phyloP scores from a whole-genome alignment of 2,888 invertebrate species.

The Masnerella sp. region DNA sequence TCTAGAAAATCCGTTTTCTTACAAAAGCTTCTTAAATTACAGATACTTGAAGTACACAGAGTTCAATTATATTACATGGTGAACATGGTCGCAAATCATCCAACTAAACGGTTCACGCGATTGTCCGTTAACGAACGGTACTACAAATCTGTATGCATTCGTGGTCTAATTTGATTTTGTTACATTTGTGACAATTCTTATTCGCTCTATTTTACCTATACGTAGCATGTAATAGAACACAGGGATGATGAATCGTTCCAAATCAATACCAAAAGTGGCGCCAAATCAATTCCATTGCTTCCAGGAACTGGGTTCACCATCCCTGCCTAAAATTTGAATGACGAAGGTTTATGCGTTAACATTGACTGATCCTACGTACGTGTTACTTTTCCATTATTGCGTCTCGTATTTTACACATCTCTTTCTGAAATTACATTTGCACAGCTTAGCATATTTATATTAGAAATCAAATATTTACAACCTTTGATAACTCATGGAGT shows the following conservation, averaged over 20 bases:
- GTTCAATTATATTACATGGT: slow-evolving; percentile 41
- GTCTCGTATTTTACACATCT: slow-evolving; percentile 38
- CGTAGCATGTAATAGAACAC: slow-evolving; percentile 20
- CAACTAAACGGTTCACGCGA: slow-evolving; percentile 6
- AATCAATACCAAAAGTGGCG: not conserved
- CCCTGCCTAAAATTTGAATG: slow-evolving; percentile 17
- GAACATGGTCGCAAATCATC: slow-evolving; percentile 29
- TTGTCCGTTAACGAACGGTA: slow-evolving; percentile 16
- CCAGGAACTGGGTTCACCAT: too few relatives aligned
- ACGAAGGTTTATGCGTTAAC: slow-evolving; percentile 37
- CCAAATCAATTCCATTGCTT: slow-evolving; percentile 14
- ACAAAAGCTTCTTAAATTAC: slow-evolving; percentile 50
- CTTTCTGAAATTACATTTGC: slow-evolving; percentile 42
- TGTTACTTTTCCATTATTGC: slow-evolving; percentile 37
- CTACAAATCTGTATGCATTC: slow-evolving; percentile 26
- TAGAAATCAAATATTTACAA: slow-evolving; percentile 44
- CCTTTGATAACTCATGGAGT: too few relatives aligned
- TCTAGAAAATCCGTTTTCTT: slow-evolving; percentile 40
- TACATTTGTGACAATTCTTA: slow-evolving; percentile 25
- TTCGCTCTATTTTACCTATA: slow-evolving; percentile 30
- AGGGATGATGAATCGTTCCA: slow-evolving; percentile 24
- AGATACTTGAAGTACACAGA: slow-evolving; percentile 42
- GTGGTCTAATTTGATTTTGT: slow-evolving; percentile 26
- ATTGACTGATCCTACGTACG: slow-evolving; percentile 44
- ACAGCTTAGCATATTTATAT: slow-evolving; percentile 40